Conservation (phyloP, 2,113 vertebrate genomes). For the Myotis brandtii region DNA sequence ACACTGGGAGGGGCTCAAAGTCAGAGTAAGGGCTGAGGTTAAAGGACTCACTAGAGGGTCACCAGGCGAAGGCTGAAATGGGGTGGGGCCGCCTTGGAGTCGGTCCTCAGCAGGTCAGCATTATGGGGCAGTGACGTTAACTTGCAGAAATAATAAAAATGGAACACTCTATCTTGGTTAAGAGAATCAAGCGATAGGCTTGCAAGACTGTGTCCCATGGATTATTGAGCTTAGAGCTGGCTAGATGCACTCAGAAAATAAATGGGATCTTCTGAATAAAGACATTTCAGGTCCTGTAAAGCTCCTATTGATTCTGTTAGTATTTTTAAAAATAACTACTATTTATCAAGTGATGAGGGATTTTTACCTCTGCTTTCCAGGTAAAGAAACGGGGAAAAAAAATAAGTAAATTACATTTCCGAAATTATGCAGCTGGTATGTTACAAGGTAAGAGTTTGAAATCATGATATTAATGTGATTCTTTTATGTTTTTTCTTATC, state of each 20-base stretch:
- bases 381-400: background rate
- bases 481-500: background rate
- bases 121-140: background rate
- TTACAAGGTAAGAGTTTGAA: background rate
- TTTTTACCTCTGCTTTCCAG: background rate
- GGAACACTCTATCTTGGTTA: background rate
- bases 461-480: background rate
- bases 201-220: background rate
- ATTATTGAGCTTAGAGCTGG: background rate
- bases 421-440: background rate
- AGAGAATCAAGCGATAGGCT: background rate
- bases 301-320: background rate
- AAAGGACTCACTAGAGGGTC: background rate
- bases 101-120: background rate
- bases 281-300: background rate
- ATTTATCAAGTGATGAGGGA: background rate
- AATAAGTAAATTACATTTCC: background rate
- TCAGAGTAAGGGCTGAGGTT: background rate
- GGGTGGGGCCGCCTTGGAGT: rapidly evolving
- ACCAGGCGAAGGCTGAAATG: background rate
- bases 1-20: too few relatives aligned
- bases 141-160: background rate
- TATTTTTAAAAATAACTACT: background rate
- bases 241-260: background rate
- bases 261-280: background rate